Base-by-base conservation (phyloP, 2,113 vertebrate genomes). In the Furnarius figulus region DNA sequence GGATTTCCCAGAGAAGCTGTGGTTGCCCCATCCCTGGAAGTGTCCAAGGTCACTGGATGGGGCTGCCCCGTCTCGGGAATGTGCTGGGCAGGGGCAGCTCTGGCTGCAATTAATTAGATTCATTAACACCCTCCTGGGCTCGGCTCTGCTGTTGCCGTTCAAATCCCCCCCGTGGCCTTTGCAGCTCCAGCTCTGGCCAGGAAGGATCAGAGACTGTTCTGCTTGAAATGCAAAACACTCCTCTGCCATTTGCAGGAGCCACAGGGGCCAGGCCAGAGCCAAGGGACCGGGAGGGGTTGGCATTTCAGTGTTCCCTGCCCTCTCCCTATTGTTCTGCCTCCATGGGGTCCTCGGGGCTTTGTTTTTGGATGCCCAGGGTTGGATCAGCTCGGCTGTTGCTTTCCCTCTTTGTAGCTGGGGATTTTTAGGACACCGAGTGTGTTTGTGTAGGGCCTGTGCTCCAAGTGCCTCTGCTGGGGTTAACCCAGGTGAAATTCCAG, bases 241-340 rank as follows among this genome's bases (percentile, higher is more conserved):
- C 3, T 14, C 27, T 96, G 95, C 81, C 90, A 55, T 95, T 94
- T 96, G 35, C 89, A 73, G 91, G 74, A 65, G 88, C 82, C 46
- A 35, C 21, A 5, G 80, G 76, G 92, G 28, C 6, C 0, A 0
- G 61, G 46, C 4, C 42, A 9, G 74, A 74, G 85, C 93, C 74
- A 12, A 39, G 88, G 7, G 55, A 10, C 65, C 5, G 3, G 14
- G 14, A 59, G 39, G 14, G 35, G 14, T 22, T 63, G 93, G 87
- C 96, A 80, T 91, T 94, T 89, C 73, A 11, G 28, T 8, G 1
- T 24, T 74, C 80, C 80, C 71, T 68, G 63, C 87, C 71, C 30
- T 1, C 67, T 87, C 90, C 66, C 75, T 14, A 3, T 68, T 81
- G 14, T 31, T 81, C 84, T 2, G 35, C 35, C 87, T 81, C 70